phyloP scores from a whole-genome alignment of 2,888 invertebrate species.

The Agrenia bidenticulata region DNA sequence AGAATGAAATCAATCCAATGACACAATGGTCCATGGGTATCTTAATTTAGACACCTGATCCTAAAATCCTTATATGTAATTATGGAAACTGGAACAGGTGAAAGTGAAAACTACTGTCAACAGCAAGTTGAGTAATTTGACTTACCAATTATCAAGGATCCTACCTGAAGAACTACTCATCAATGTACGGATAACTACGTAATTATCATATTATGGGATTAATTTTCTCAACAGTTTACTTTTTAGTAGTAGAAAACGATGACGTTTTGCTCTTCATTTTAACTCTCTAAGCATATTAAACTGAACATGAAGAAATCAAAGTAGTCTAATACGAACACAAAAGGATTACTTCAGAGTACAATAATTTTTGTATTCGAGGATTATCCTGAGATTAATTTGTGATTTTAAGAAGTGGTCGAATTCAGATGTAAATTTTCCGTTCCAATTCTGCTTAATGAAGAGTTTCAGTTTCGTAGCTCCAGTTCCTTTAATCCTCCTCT shows the following conservation, averaged over 20 bases:
- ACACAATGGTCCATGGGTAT: no score
- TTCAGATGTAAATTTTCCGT: not conserved
- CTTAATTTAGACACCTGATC: no score
- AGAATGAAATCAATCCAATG: no score
- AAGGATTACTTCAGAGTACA: not conserved
- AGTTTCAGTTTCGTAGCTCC: not conserved
- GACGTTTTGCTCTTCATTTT: not conserved
- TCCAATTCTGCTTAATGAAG: not conserved
- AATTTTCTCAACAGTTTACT: no score
- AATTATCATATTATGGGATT: no score
- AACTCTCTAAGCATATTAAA: not conserved
- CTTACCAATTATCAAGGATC: no score
- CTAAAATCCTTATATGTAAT: no score
- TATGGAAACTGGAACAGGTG: no score
- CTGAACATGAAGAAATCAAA: not conserved
- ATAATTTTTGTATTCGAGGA: constrained; percentile 12
- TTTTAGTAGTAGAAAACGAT: constrained; percentile 3
- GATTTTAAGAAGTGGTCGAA: not conserved
- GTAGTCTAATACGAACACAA: not conserved
- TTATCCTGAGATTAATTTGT: constrained; percentile 7
- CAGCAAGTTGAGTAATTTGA: no score
- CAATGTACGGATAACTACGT: no score
- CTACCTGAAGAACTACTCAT: no score
- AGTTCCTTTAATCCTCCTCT: constrained; percentile 52
- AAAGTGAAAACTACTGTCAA: no score